These are phyloP conservation scores for Brachionus asplanchnoidis DNA, from an alignment of 1,140 invertebrate genomes.

Conservation along the genomic window DNA sequence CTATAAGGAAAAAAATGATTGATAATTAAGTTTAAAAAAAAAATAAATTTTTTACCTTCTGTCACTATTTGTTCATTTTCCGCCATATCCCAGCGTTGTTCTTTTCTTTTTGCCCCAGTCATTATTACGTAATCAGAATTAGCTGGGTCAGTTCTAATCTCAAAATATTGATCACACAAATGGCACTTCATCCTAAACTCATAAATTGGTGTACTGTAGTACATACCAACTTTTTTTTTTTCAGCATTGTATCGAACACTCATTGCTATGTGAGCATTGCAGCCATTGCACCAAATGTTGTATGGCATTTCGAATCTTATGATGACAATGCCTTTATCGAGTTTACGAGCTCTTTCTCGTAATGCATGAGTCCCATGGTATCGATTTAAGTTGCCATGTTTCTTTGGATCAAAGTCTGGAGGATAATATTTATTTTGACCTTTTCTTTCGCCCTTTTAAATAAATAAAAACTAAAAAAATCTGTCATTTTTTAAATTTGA, in stretches of 20 bases:
- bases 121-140: conserved; percentile 95
- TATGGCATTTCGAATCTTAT: conserved; percentile 99
- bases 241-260: conserved; percentile 97
- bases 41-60: conserved; percentile 41
- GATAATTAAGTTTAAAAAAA: background rate
- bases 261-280: conserved; percentile 97
- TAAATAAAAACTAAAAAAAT: background rate
- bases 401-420: conserved; percentile 89
- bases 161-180: conserved; percentile 91
- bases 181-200: conserved; percentile 99
- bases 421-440: conserved; percentile 96
- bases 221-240: conserved; percentile 96
- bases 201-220: conserved; percentile 93
- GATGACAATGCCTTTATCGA: conserved; percentile 90
- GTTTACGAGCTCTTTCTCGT: conserved; percentile 84
- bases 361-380: conserved; percentile 87
- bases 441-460: conserved; percentile 85
- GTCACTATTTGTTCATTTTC: conserved; percentile 80
- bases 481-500: background rate
- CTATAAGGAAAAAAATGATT: conserved; percentile 68
- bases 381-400: conserved; percentile 81
- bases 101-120: conserved; percentile 86
- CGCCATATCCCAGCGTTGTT: conserved; percentile 93
- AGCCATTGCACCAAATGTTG: conserved; percentile 98
- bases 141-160: conserved; percentile 95